Evolutionary conservation across 1,140 invertebrate genomes (phyloP).

Genomic region (Mercenaria mercenaria): DNA sequence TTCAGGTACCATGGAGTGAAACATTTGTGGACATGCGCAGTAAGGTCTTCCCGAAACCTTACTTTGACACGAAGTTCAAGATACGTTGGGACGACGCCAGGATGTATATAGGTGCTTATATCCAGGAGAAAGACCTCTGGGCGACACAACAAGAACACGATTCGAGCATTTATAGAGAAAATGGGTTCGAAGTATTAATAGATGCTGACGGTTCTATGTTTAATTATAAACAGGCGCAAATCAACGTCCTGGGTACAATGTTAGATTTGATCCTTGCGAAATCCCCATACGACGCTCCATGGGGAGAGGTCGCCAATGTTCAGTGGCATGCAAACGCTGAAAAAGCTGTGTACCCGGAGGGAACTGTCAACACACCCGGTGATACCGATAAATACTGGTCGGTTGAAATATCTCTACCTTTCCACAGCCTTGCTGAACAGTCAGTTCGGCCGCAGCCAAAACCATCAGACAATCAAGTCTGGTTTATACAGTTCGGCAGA

Average conservation of each 20-base stretch:
- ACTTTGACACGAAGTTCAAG: constrained; percentile 71
- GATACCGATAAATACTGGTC: constrained; percentile 43
- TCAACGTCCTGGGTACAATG: constrained; percentile 15
- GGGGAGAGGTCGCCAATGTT: background rate
- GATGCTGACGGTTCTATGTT: constrained; percentile 24
- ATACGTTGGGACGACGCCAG: constrained; percentile 72
- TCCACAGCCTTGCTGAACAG: background rate
- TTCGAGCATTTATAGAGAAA: background rate
- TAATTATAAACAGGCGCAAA: constrained; percentile 11
- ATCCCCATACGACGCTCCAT: background rate
- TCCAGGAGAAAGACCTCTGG: constrained; percentile 75
- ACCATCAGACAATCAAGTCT: constrained; percentile 22
- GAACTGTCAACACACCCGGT: constrained; percentile 30
- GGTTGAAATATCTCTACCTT: constrained; percentile 21
- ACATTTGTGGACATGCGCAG: constrained; percentile 73
- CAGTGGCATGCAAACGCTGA: constrained; percentile 12
- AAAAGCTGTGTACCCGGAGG: background rate
- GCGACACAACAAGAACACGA: constrained; percentile 24
- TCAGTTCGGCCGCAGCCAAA: background rate
- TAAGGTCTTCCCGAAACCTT: constrained; percentile 52
- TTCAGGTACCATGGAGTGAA: constrained; percentile 65
- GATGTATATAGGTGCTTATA: constrained; percentile 71
- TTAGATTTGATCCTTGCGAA: background rate
- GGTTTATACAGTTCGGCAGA: constrained; percentile 51
- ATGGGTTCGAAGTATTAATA: constrained; percentile 14